These are phyloP conservation scores for Poecilia latipinna DNA, from an alignment of 2,113 vertebrate species.

Conservation along the genomic window DNA sequence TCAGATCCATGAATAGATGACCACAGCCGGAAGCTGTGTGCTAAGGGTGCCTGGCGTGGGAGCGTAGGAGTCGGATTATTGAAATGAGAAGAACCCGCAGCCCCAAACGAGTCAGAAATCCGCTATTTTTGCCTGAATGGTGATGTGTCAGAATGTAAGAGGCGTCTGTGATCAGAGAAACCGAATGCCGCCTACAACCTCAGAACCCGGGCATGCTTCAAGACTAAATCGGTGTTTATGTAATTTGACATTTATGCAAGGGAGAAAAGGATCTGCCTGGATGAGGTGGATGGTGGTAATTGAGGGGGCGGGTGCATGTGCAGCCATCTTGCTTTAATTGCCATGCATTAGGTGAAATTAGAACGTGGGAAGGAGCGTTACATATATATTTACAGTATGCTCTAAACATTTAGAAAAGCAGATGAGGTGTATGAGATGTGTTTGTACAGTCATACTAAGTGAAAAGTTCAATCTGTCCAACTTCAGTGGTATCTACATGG, in stretches of 20 bases:
- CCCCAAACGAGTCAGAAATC: constrained; percentile 60
- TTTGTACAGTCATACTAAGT: constrained; percentile 18
- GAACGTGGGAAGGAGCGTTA: constrained; percentile 27
- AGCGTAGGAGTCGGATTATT: constrained; percentile 72
- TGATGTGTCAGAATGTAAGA: constrained; percentile 75
- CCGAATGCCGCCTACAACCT: constrained; percentile 71
- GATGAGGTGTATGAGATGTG: constrained; percentile 35
- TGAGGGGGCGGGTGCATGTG: constrained; percentile 36
- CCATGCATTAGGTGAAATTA: constrained; percentile 58
- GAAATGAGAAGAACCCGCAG: constrained; percentile 67
- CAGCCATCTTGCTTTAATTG: constrained; percentile 59
- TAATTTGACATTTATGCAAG: constrained; percentile 75
- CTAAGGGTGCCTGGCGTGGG: constrained; percentile 56
- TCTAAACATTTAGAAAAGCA: constrained; percentile 62
- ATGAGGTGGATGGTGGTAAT: constrained; percentile 48
- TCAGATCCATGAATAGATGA: constrained; percentile 25
- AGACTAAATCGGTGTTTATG: constrained; percentile 64
- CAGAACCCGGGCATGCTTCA: constrained; percentile 45
- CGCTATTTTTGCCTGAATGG: constrained; percentile 72
- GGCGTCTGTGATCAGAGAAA: constrained; percentile 71
- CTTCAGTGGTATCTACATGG: background rate
- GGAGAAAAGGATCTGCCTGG: constrained; percentile 17
- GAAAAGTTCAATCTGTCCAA: constrained; percentile 9
- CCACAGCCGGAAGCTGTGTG: constrained; percentile 46
- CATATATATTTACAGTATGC: constrained; percentile 48